Percentiles rank a stretch among this genome's conserved stretches.
Conservation (phyloP, 2,888 invertebrate genomes). For the Aethes cnicana region DNA sequence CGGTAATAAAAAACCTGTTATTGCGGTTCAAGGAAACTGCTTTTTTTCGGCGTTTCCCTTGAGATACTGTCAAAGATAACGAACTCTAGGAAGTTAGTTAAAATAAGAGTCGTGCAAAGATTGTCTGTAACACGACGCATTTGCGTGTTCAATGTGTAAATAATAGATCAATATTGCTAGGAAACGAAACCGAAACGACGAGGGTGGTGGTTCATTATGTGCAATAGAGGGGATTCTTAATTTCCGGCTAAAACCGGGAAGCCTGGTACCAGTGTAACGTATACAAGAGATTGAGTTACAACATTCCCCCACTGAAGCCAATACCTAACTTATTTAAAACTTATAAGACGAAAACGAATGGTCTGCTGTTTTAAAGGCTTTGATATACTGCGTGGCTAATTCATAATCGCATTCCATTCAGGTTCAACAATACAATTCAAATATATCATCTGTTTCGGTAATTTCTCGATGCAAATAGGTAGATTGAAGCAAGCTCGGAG, state of each 20-base stretch:
- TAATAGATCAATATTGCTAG: conserved; percentile 70
- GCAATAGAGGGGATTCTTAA: conserved; percentile 62
- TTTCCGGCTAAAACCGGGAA: conserved; percentile 67
- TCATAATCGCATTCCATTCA: conserved; percentile 6
- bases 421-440: conserved; percentile 6
- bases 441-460: not conserved
- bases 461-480: not conserved
- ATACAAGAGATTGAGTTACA: conserved; percentile 41
- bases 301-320: conserved; percentile 33
- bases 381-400: not conserved
- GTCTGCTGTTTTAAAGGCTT: not conserved
- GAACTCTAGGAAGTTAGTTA: not conserved
- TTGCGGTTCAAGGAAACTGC: conserved; percentile 38
- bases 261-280: conserved; percentile 48
- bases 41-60: conserved; percentile 36
- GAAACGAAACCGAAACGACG: conserved; percentile 64
- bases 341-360: not conserved
- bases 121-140: not conserved
- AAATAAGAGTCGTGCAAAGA: too few species aligned
- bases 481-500: conserved; percentile 5
- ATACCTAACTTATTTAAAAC: conserved; percentile 4
- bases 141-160: conserved; percentile 2
- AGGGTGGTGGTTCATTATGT: conserved; percentile 45
- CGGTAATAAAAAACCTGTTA: conserved; percentile 38
- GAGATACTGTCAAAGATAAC: conserved; percentile 29